Base-by-base conservation (phyloP, 2,113 vertebrate genomes). In the Channa maculata region DNA sequence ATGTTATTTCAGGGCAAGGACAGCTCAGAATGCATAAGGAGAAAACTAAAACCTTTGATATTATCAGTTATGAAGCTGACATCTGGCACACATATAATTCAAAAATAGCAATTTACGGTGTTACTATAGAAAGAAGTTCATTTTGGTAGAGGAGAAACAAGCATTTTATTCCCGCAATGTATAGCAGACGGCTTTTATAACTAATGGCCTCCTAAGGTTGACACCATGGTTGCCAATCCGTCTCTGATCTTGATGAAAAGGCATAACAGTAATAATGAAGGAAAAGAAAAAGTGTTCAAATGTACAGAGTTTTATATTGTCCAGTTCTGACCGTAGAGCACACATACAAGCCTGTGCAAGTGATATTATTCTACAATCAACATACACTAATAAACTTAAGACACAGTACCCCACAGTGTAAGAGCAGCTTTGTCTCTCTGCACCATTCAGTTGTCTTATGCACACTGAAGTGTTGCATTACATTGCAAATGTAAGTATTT, bases 401-500 rank as follows among this genome's bases (percentile, higher is more conserved):
- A 73, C 75, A 48, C 5, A 24, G 54, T 78, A 80, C 45, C 67
- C 8, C 24, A 46, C 52, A 66, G 58, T 75, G 71, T 44, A 64
- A 86, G 48, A 65, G 38, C 14, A 8, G 13, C 5, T 63, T 55
- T 49, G 38, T 75, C 60, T 71, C 46, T 39, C 62, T 50, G 6
- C 43, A 65, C 68, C 76, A 46, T 54, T 80, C 75, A 72, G 71
- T 80, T 70, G 45, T 65, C 48, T 76, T 37, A 43, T 77, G 65
- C 65, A 63, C 63, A 38, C 65, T 71, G 63, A 34, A 63, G 79
- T 83, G 73, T 85, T 75, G 76, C 66, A 65, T 90, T 79, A 76
- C 82, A 81, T 77, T 79, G 79, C 87, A 80, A 82, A 79, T 81
- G 67, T 79, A 74, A 69, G 71, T 79, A 69, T 86, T 87, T 73